Conservation (phyloP, 2,113 vertebrate genomes). For the Aptenodytes patagonicus region DNA sequence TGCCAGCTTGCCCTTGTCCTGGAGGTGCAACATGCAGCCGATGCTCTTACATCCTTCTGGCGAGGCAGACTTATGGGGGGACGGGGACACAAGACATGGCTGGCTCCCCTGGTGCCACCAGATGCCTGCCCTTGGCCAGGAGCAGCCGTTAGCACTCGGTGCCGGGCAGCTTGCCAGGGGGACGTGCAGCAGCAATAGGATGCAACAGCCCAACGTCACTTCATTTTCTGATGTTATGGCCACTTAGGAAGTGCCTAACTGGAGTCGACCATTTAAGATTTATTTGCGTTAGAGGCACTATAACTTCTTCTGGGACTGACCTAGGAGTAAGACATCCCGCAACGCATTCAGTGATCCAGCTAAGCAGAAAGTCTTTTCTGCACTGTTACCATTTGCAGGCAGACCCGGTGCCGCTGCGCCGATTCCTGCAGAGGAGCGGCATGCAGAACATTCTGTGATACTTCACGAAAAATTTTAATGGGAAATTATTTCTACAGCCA, state of each 20-base stretch:
- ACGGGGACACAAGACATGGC: background rate
- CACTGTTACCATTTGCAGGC: background rate
- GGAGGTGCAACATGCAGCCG: accelerated
- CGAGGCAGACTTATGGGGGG: background rate
- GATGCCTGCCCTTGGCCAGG: background rate
- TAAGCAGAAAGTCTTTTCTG: background rate
- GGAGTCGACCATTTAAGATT: background rate
- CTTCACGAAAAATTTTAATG: background rate
- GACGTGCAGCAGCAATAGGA: background rate
- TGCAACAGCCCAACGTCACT: background rate
- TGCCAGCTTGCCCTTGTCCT: background rate
- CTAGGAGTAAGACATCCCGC: accelerated
- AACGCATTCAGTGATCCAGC: background rate
- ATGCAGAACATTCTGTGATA: background rate
- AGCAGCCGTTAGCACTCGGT: accelerated
- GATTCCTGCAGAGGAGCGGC: background rate
- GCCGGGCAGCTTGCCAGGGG: background rate
- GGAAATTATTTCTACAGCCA: background rate
- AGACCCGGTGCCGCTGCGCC: accelerated
- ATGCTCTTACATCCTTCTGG: background rate
- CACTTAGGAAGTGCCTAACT: background rate
- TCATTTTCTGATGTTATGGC: background rate
- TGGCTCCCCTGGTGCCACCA: background rate
- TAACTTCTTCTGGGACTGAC: background rate
- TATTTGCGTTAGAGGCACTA: background rate